Conservation (phyloP, 2,888 invertebrate genomes). For the Galeopsomyia nigrocyanea region DNA sequence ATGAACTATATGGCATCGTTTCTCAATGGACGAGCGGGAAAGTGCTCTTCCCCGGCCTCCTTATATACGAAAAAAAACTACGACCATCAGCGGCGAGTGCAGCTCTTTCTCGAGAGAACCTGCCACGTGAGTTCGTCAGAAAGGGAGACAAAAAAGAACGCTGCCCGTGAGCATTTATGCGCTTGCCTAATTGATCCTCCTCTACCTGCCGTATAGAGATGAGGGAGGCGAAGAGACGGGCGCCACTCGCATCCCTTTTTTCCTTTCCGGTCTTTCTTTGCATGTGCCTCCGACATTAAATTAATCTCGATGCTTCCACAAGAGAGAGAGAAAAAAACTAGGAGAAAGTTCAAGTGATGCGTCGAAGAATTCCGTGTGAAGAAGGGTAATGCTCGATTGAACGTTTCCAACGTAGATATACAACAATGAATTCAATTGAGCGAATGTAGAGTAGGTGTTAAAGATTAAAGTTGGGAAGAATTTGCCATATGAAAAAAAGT, state of each 20-base stretch:
- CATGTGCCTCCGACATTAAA: background rate
- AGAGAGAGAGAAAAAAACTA: too few species aligned
- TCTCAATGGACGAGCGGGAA: too few species aligned
- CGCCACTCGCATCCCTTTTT: slow-evolving; percentile 31
- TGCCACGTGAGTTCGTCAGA: slow-evolving; percentile 17
- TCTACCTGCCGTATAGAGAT: slow-evolving; percentile 4
- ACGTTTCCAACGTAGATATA: background rate
- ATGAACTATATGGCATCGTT: too few species aligned
- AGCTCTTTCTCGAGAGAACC: background rate
- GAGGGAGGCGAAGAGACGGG: slow-evolving; percentile 12
- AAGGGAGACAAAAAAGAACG: background rate
- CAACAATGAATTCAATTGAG: background rate
- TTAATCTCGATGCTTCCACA: slow-evolving; percentile 10
- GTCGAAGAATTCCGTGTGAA: too few species aligned
- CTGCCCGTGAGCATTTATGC: slow-evolving; percentile 14
- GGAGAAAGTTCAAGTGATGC: background rate
- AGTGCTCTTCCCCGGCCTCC: too few species aligned
- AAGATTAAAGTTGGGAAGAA: too few species aligned
- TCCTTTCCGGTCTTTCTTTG: slow-evolving; percentile 32
- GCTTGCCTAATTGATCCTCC: slow-evolving; percentile 35
- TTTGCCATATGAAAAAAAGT: slow-evolving; percentile 8
- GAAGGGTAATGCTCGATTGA: background rate
- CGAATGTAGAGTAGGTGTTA: too few species aligned
- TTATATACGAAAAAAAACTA: too few species aligned
- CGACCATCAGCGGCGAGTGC: too few species aligned